phyloP scores from a whole-genome alignment of 2,113 vertebrate species.

The Sinocyclocheilus rhinocerous region DNA sequence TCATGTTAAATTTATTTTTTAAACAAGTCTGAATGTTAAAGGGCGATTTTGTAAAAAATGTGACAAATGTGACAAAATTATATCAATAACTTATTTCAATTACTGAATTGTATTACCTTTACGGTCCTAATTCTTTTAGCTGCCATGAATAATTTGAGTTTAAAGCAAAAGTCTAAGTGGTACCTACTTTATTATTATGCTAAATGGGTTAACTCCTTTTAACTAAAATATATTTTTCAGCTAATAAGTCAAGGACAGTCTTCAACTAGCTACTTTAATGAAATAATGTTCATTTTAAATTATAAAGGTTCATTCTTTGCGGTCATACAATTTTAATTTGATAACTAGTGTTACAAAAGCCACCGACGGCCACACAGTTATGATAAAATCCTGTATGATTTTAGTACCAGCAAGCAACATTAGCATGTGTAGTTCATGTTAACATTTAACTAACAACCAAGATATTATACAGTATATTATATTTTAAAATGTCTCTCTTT shows the following conservation, averaged over 20 bases:
- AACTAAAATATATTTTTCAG: conserved; percentile 22
- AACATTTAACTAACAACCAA: neutral
- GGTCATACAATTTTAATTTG: conserved; percentile 21
- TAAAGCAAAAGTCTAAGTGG: conserved; percentile 28
- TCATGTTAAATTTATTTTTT: too few species aligned
- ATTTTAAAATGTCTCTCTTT: too few species aligned
- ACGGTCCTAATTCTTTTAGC: neutral
- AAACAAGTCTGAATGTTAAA: neutral
- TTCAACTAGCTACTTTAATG: conserved; percentile 3
- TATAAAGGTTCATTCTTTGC: conserved; percentile 2
- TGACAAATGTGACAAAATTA: neutral
- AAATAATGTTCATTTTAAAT: conserved; percentile 22
- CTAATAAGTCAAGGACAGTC: conserved; percentile 7
- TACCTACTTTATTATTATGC: conserved; percentile 13
- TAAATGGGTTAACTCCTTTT: conserved; percentile 4
- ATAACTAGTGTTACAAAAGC: conserved; percentile 7
- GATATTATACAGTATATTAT: too few species aligned
- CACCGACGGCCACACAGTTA: neutral
- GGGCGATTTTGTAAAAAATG: neutral
- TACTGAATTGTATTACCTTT: neutral
- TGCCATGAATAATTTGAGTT: neutral
- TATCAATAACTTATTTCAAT: neutral
- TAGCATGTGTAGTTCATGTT: neutral
- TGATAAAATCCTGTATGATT: neutral
- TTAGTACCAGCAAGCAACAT: neutral